phyloP scores from a whole-genome alignment of 2,113 vertebrate species.

The Crotalus helleri region DNA sequence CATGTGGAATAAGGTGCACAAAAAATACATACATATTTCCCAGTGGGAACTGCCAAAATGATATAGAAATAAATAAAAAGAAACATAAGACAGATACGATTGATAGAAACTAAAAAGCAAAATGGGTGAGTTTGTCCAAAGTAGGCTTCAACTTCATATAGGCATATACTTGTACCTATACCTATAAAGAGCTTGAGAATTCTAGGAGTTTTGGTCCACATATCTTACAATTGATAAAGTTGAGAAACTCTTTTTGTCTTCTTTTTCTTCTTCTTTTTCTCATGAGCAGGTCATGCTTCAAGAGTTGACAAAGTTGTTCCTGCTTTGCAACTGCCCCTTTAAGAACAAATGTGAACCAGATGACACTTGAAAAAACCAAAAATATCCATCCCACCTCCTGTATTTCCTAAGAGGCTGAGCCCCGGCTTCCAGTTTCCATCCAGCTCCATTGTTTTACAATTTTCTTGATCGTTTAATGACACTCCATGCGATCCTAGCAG shows the following conservation, averaged over 20 bases:
- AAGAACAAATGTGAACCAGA: neutral
- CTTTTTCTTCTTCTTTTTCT: neutral
- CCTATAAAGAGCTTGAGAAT: neutral
- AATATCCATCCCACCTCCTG: neutral
- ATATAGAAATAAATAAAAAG: neutral
- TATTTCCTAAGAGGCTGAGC: neutral
- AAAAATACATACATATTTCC: neutral
- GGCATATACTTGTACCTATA: neutral
- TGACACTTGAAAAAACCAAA: neutral
- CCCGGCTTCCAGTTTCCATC: constrained; percentile 31
- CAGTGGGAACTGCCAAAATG: neutral
- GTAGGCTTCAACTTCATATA: neutral
- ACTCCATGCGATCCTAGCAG: constrained; percentile 26
- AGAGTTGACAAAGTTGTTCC: neutral
- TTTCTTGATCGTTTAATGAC: constrained; percentile 43
- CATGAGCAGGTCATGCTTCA: neutral
- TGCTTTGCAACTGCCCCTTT: neutral
- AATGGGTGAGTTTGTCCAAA: neutral
- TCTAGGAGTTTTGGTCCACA: neutral
- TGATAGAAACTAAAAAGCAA: neutral
- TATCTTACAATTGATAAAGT: neutral
- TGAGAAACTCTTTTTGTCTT: neutral
- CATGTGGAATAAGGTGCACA: neutral
- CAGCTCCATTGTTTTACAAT: constrained; percentile 18
- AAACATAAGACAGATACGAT: neutral